Evolutionary conservation across 1,140 invertebrate genomes (phyloP), one percentile per base, ranked within the genome.

Genomic region (Battus philenor): DNA sequence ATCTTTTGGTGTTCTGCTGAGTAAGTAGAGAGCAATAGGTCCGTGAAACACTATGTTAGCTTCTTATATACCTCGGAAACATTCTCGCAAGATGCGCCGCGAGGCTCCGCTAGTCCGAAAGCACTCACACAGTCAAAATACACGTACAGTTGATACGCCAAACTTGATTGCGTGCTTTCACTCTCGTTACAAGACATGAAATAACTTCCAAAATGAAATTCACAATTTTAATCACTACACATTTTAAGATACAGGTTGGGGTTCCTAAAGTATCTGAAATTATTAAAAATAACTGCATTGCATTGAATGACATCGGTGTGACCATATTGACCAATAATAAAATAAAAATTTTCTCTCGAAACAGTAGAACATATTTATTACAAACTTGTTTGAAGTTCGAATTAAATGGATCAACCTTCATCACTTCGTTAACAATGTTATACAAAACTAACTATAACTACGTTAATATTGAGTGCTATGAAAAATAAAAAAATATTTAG

Each of bases 11-110:
- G 63, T 27, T 47, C 46, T 36, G 56, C 50, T 62, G 63, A 51
- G 69, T 67, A 69, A 56, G 64, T 65, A 50, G 48, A 66, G 64
- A 67, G 74, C 70, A 83, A 83, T 83, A 73, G 71, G 71, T 73
- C 58, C 55, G 57, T 65, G 64, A 61, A 72, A 61, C 59, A 69
- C 63, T 50, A 54, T 65, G 73, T 61, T 67, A 68, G 63, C 62
- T 72, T 79, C 76, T 83, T 83, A 69, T 83, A 83, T 83, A 83
- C 79, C 72, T 70, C 69, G 79, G 74, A 83, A 80, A 75, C 64
- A 59, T 70, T 59, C 62, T 47, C 61, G 59, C 54, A 52, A 78
- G 74, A 83, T 79, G 75, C 69, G 68, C 68, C 11, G 24, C 24
- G 49, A 59, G 50, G 47, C 59, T 58, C 49, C 50, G 59, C 52